Base-by-base conservation (phyloP, 2,888 invertebrate genomes). In the Tuberolachnus salignus region DNA sequence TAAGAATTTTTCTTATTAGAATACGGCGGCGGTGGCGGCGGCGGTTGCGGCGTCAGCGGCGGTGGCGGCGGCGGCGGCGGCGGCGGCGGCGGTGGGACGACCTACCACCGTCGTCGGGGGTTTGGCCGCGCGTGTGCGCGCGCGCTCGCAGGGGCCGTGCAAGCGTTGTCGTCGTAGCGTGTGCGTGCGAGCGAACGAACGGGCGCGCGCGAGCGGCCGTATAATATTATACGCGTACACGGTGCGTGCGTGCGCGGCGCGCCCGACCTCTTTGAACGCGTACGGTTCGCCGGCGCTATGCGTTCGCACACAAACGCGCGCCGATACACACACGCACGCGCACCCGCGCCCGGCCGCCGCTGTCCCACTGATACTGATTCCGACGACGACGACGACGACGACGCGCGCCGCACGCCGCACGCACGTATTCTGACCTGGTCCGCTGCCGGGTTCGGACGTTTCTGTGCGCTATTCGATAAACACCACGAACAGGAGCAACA, bases 361-460 rank as follows among this genome's bases (percentile, higher is more conserved):
- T 59, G 72, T 72, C 61, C 46, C 72, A 72, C 72, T 69, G 69
- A 69, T 69, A 69, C 69, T 69, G 53, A 69, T 69, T 49, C 46
- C 46, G 61, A 14, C 73, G 73, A 59, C 49, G 19, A 23, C 49
- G 19, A 23, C 64, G 59, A 42, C 63, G 34, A 57, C 44, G 19
- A n/a, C 26, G 26, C 44, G 23, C 69, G 14, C 55, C 14, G 55
- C 19, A 42, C 8, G 44, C 55, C 21, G 21, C 53, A 16, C 71
- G 44, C 34, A 23, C 53, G 63, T 53, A 74, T 74, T 64, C 74
- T 74, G 74, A 64, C 74, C 74, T 74, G 74, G 74, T 74, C 74
- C 74, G 74, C 51, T 34, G 53, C 74, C 74, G 74, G 74, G 74
- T 74, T 74, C 74, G 74, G 74, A 64, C 53, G 74, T 44, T 64